Percentiles rank a stretch among this genome's conserved stretches.
phyloP scores from a whole-genome alignment of 2,888 invertebrate genomes.

The Andrena minutula region DNA sequence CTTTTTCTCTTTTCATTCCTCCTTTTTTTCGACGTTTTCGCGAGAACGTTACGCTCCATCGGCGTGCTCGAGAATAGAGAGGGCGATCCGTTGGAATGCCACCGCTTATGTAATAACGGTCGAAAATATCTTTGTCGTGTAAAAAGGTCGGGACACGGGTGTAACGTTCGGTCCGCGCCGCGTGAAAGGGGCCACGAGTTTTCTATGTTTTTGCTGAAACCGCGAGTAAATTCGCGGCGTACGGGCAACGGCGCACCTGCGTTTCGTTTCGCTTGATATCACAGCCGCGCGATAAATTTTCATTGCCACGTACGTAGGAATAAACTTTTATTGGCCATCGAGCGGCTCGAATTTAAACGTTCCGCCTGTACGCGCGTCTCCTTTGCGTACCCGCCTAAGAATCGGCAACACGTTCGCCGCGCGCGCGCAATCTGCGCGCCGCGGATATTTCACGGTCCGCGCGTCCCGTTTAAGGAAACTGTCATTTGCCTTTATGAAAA shows the following conservation, averaged over 20 bases:
- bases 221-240: slow-evolving; percentile 52
- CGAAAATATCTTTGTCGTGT: slow-evolving; percentile 33
- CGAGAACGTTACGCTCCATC: not conserved
- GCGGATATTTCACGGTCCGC: slow-evolving; percentile 6
- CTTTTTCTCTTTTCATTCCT: not conserved
- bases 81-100: not conserved
- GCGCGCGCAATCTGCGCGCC: not conserved
- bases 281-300: slow-evolving; percentile 65
- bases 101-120: slow-evolving; percentile 27
- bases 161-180: not conserved
- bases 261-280: slow-evolving; percentile 66
- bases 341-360: slow-evolving; percentile 40
- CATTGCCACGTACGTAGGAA: slow-evolving; percentile 61
- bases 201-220: slow-evolving; percentile 54
- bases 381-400: slow-evolving; percentile 6
- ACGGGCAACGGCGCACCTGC: slow-evolving; percentile 59
- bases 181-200: slow-evolving; percentile 46
- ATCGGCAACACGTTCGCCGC: not conserved
- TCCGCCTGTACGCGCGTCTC: slow-evolving; percentile 7
- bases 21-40: not conserved
- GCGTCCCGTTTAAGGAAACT: slow-evolving; percentile 18
- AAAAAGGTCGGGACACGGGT: slow-evolving; percentile 24
- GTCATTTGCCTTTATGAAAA: slow-evolving; percentile 10
- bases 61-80: not conserved
- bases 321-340: slow-evolving; percentile 57